Conservation (phyloP, 2,888 invertebrate species). For the Choristoneura rosaceana region DNA sequence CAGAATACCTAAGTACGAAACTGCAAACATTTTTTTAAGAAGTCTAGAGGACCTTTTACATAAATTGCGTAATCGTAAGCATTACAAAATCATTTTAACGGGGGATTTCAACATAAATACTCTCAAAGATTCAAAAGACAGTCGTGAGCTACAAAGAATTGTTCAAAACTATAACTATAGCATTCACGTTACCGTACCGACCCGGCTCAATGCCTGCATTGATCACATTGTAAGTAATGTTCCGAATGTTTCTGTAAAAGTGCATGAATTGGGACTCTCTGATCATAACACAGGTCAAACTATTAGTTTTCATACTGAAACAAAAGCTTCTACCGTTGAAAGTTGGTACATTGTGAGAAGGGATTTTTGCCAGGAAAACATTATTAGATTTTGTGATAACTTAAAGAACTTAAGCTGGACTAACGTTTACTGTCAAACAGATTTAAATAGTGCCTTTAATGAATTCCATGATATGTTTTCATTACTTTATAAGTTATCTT, state of each 20-base stretch:
- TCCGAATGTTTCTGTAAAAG: neutral
- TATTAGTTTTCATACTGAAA: neutral
- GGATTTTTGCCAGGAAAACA: neutral
- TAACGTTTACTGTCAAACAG: neutral
- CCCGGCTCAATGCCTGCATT: neutral
- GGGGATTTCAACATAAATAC: constrained; percentile 6
- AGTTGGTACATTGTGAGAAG: neutral
- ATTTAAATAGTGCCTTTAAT: neutral
- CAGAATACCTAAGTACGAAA: neutral
- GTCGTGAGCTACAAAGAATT: neutral
- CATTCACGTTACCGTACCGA: constrained; percentile 12
- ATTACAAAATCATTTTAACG: neutral
- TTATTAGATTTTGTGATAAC: neutral
- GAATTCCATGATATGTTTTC: constrained; percentile 1
- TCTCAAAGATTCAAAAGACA: neutral
- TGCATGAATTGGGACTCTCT: constrained; percentile 1
- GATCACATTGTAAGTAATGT: neutral
- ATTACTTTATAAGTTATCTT: neutral
- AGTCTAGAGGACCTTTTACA: neutral
- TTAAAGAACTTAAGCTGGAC: neutral
- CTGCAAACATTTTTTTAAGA: neutral
- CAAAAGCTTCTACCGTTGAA: neutral
- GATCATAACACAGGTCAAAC: constrained; percentile 14
- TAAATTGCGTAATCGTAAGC: neutral
- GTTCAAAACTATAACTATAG: constrained; percentile 8